Evolutionary conservation across 2,888 invertebrate genomes (phyloP).

Genomic region (Acanthosoma haemorrhoidale): DNA sequence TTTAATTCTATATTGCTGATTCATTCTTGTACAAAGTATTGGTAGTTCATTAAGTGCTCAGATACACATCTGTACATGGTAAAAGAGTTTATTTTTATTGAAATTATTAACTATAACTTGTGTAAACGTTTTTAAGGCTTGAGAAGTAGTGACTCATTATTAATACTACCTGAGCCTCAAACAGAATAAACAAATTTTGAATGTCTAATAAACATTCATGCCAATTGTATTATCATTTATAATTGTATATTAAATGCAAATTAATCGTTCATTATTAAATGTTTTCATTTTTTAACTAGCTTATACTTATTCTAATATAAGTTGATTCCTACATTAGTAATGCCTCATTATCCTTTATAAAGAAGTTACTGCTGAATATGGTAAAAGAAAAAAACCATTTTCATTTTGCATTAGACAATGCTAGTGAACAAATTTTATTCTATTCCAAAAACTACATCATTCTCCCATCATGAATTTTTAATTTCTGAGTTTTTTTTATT

Average conservation of each 20-base stretch:
- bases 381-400: too few species aligned
- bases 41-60: slow-evolving; percentile 5
- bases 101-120: slow-evolving; percentile 1
- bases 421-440: too few species aligned
- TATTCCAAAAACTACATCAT: too few species aligned
- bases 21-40: slow-evolving; percentile 2
- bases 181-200: background rate
- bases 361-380: too few species aligned
- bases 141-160: slow-evolving; percentile 1
- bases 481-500: too few species aligned
- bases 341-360: too few species aligned
- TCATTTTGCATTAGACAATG: too few species aligned
- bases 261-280: slow-evolving; percentile 12
- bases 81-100: slow-evolving; percentile 12
- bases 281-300: slow-evolving; percentile 14
- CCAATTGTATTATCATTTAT: background rate
- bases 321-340: background rate
- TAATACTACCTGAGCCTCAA: background rate
- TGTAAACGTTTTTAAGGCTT: slow-evolving; percentile 5
- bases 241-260: background rate
- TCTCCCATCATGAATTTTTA: too few species aligned
- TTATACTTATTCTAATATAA: background rate
- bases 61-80: slow-evolving; percentile 4
- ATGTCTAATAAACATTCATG: slow-evolving; percentile 7
- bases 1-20: background rate